Conservation (phyloP, 53 echinoderm and acorn worm species). For the Antedon mediterranea region DNA sequence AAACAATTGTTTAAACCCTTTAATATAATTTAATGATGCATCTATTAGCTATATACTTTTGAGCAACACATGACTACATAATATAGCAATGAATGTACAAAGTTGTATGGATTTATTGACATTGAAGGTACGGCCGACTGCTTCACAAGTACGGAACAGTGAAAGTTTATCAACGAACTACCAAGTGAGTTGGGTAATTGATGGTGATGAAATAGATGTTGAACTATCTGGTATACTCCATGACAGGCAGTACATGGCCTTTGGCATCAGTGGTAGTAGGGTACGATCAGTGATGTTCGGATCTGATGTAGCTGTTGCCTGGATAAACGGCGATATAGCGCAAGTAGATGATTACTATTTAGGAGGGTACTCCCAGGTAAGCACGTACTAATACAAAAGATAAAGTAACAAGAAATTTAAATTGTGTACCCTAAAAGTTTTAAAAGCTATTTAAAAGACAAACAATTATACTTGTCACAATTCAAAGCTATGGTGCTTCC, state of each 20-base stretch:
- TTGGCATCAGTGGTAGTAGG: constrained; percentile 65
- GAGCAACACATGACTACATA: too few relatives aligned
- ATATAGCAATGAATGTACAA: too few relatives aligned
- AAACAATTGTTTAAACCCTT: too few relatives aligned
- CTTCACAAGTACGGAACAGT: neutral
- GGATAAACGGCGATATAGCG: constrained; percentile 21
- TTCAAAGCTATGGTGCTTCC: too few relatives aligned
- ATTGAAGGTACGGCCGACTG: neutral
- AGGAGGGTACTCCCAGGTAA: constrained; percentile 35
- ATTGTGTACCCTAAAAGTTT: too few relatives aligned
- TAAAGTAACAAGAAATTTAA: too few relatives aligned
- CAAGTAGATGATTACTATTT: constrained; percentile 45
- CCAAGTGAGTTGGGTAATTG: constrained; percentile 60
- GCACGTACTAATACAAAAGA: too few relatives aligned
- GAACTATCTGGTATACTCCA: constrained; percentile 25
- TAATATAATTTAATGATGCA: too few relatives aligned
- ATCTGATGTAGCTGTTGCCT: constrained; percentile 65
- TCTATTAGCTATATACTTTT: too few relatives aligned
- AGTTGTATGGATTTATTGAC: neutral
- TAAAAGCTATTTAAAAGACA: too few relatives aligned
- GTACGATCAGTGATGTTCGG: constrained; percentile 47
- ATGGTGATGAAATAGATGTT: constrained; percentile 28
- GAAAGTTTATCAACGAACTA: neutral
- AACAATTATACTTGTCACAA: too few relatives aligned
- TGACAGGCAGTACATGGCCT: constrained; percentile 41